Percentiles rank a stretch among this genome's conserved stretches.
phyloP scores from a whole-genome alignment of 2,113 vertebrate genomes.

The Eurystomus gularis region DNA sequence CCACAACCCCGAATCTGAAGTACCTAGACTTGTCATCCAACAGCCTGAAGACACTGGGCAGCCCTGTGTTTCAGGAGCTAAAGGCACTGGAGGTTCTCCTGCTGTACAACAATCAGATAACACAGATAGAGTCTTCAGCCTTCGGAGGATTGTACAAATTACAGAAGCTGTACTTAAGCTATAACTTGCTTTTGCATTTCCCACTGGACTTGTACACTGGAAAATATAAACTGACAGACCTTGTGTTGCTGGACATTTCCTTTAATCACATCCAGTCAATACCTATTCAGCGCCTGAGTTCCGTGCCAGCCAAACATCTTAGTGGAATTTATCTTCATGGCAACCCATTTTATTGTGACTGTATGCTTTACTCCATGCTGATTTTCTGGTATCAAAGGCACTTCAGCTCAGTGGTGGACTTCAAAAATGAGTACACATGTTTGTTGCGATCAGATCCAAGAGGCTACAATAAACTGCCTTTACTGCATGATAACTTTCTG shows the following conservation, averaged over 20 bases:
- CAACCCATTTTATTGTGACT: constrained; percentile 85
- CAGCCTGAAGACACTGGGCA: constrained; percentile 70
- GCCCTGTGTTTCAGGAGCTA: constrained; percentile 77
- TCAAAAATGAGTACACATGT: constrained; percentile 78
- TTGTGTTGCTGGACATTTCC: constrained; percentile 82
- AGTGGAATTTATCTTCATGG: constrained; percentile 83
- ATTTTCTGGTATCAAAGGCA: constrained; percentile 83
- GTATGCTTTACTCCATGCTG: constrained; percentile 76
- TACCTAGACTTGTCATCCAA: constrained; percentile 87
- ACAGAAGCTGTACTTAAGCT: constrained; percentile 81
- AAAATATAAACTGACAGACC: constrained; percentile 72
- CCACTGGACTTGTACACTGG: constrained; percentile 77
- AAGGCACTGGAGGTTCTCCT: constrained; percentile 78
- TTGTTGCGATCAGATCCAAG: constrained; percentile 25
- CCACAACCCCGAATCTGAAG: constrained; percentile 71
- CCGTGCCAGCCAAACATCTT: constrained; percentile 70
- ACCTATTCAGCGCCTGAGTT: constrained; percentile 77
- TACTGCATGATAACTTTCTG: constrained; percentile 53
- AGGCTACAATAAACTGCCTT: constrained; percentile 49
- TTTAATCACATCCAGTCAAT: constrained; percentile 76
- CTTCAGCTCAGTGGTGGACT: constrained; percentile 80
- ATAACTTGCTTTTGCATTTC: constrained; percentile 75
- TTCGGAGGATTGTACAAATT: constrained; percentile 77
- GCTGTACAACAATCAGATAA: constrained; percentile 83
- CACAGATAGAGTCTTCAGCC: constrained; percentile 67